Evolutionary conservation across 2,113 vertebrate genomes (phyloP).

Genomic region (Lepisosteus oculatus): DNA sequence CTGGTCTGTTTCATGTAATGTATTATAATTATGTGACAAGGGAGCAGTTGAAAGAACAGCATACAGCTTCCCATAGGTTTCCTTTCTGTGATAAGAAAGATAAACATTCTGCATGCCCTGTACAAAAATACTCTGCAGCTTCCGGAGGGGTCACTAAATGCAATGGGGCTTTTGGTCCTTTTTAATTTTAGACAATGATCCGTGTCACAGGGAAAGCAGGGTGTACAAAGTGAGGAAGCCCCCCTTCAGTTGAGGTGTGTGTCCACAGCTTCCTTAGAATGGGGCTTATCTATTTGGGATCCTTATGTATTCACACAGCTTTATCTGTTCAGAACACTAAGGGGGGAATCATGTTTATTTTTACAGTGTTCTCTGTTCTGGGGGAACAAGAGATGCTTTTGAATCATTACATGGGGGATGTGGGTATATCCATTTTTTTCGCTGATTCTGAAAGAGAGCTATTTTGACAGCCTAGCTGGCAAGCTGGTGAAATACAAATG

Average conservation of each 20-base stretch:
- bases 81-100: conserved; percentile 66
- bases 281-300: conserved; percentile 27
- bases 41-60: conserved; percentile 48
- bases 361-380: conserved; percentile 50
- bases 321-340: conserved; percentile 37
- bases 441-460: conserved; percentile 33
- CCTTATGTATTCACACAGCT: conserved; percentile 26
- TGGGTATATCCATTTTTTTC: conserved; percentile 50
- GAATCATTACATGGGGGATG: conserved; percentile 53
- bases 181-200: conserved; percentile 45
- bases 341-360: conserved; percentile 59
- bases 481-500: conserved; percentile 43
- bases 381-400: conserved; percentile 53
- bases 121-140: conserved; percentile 30
- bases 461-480: conserved; percentile 24
- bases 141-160: conserved; percentile 45
- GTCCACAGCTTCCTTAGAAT: conserved; percentile 44
- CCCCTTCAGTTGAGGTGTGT: conserved; percentile 26
- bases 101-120: conserved; percentile 46
- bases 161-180: conserved; percentile 34
- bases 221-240: conserved; percentile 62
- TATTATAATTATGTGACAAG: conserved; percentile 61
- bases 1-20: conserved; percentile 37
- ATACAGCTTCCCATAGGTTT: conserved; percentile 66
- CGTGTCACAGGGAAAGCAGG: conserved; percentile 34